A percentile compares a stretch with the other conserved stretches of the same genome.
These are phyloP conservation scores for Pardalotus punctatus DNA, from an alignment of 2,113 vertebrate species.

Conservation along the genomic window DNA sequence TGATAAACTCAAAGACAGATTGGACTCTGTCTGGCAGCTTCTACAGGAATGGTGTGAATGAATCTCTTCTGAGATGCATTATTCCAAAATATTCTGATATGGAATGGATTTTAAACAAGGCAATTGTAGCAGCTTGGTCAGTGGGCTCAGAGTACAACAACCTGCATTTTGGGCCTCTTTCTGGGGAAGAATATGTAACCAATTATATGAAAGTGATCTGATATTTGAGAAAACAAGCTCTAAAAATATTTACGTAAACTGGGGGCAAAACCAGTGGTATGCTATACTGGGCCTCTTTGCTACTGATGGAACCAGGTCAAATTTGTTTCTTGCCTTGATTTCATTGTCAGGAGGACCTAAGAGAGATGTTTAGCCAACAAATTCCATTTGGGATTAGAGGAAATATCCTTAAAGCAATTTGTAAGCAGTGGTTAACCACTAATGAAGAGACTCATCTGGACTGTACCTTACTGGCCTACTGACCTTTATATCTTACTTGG, in stretches of 20 bases:
- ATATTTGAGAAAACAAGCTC: not conserved
- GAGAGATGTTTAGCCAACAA: not conserved
- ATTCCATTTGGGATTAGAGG: not conserved
- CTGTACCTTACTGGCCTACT: not conserved
- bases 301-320: rapidly evolving
- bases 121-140: not conserved
- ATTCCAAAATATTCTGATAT: not conserved
- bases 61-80: not conserved
- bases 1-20: not conserved
- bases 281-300: not conserved
- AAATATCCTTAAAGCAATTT: not conserved
- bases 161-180: not conserved
- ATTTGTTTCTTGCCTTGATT: not conserved
- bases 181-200: not conserved
- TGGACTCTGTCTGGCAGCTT: not conserved
- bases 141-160: not conserved
- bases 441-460: not conserved
- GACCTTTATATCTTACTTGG: not conserved
- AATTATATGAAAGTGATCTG: not conserved
- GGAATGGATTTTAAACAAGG: not conserved
- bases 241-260: not conserved
- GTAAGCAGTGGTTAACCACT: not conserved
- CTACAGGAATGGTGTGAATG: not conserved
- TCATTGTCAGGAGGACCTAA: not conserved
- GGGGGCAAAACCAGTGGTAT: not conserved